These are phyloP conservation scores for Antheraea yamamai DNA, from an alignment of 2,888 invertebrate species.

Conservation along the genomic window DNA sequence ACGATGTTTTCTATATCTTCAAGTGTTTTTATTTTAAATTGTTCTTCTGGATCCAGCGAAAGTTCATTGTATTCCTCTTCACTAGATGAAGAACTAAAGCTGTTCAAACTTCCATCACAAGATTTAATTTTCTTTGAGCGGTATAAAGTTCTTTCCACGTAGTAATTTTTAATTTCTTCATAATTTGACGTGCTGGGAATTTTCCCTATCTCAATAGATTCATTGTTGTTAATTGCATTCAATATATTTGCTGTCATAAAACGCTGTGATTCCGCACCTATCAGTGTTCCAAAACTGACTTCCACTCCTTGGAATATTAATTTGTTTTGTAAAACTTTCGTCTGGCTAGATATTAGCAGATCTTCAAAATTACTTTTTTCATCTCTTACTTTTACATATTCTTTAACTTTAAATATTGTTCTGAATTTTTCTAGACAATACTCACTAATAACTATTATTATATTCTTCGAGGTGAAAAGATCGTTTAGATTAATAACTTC, in stretches of 20 bases:
- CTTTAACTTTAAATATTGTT: not conserved
- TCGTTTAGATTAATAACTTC: not conserved
- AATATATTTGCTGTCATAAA: conserved; percentile 3
- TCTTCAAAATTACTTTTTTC: conserved; percentile 5
- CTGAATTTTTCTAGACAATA: not conserved
- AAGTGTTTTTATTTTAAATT: not conserved
- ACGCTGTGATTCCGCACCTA: not conserved
- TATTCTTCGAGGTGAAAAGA: not conserved
- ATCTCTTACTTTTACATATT: not conserved
- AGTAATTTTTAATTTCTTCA: conserved; percentile 27
- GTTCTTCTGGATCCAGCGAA: not conserved
- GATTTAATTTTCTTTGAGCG: not conserved
- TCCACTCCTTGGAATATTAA: conserved; percentile 9
- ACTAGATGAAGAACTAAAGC: not conserved
- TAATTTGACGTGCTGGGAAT: conserved; percentile 17
- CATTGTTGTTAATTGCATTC: conserved; percentile 17
- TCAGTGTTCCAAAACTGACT: not conserved
- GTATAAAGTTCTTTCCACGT: conserved; percentile 25
- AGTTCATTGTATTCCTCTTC: not conserved
- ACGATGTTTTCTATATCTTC: conserved; percentile 5
- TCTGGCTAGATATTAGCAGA: not conserved
- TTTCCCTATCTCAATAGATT: conserved; percentile 25
- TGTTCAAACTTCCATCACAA: not conserved
- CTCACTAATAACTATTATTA: conserved; percentile 1
- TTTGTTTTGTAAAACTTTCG: not conserved